phyloP scores from a whole-genome alignment of 2,113 vertebrate genomes.

The Isichthys henryi region DNA sequence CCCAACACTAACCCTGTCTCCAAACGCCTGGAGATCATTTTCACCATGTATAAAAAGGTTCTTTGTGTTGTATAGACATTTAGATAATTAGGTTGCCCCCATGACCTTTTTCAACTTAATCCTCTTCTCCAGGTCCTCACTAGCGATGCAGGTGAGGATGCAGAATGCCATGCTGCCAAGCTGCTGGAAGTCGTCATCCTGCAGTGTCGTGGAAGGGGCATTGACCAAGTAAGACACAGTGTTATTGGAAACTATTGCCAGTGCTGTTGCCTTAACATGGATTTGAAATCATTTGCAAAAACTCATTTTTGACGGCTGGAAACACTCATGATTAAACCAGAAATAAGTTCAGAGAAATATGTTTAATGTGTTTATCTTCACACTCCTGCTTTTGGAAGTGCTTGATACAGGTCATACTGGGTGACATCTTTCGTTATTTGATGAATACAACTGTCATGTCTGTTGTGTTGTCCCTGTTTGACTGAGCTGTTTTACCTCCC shows the following conservation, averaged over 20 bases:
- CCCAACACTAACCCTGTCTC: slow-evolving; percentile 50
- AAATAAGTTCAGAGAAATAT: not conserved
- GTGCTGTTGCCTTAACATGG: not conserved
- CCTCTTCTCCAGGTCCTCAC: slow-evolving; percentile 70
- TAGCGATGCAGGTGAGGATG: slow-evolving; percentile 84
- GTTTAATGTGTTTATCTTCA: not conserved
- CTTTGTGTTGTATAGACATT: not conserved
- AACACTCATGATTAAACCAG: not conserved
- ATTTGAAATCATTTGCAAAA: not conserved
- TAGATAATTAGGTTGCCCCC: not conserved
- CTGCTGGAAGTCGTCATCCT: slow-evolving; percentile 92
- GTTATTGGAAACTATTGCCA: not conserved
- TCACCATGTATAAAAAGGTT: slow-evolving; percentile 41
- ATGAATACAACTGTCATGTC: not conserved
- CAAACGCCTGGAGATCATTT: slow-evolving; percentile 91
- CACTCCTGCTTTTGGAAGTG: not conserved
- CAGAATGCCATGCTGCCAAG: slow-evolving; percentile 92
- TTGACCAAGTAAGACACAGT: slow-evolving; percentile 77
- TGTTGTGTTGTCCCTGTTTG: not conserved
- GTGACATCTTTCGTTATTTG: not conserved
- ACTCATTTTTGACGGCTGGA: not conserved
- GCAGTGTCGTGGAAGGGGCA: slow-evolving; percentile 85
- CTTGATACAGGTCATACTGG: not conserved
- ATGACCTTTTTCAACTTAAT: slow-evolving; percentile 1
- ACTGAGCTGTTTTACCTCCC: not conserved